These are phyloP conservation scores for Petrosia ficiformis DNA, from an alignment of 37 sponge, comb jelly and placozoan genomes.

Conservation along the genomic window DNA sequence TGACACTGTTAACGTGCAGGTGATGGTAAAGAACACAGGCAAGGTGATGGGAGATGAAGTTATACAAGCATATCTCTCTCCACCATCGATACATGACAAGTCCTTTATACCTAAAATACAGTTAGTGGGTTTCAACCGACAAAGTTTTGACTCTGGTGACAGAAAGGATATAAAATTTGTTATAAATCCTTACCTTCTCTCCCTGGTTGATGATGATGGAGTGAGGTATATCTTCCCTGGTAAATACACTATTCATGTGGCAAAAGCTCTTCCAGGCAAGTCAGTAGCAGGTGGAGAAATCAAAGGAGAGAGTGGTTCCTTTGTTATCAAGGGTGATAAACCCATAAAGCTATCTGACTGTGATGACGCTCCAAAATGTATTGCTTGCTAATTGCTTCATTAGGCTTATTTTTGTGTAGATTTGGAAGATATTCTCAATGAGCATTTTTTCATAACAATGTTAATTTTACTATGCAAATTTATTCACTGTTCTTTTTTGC, in stretches of 20 bases:
- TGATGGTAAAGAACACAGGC: constrained; percentile 45
- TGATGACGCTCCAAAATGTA: constrained; percentile 15
- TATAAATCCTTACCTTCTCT: constrained; percentile 41
- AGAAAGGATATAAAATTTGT: constrained; percentile 2
- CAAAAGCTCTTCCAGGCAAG: background rate
- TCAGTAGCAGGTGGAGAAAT: background rate
- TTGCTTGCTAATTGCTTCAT: constrained; percentile 28
- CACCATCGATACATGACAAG: constrained; percentile 9
- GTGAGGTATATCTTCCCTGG: constrained; percentile 47
- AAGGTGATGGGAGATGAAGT: constrained; percentile 52
- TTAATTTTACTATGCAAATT: background rate
- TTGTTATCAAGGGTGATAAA: constrained; percentile 8
- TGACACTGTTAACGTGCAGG: constrained; percentile 15
- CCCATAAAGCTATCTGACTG: constrained; percentile 8
- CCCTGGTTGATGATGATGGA: constrained; percentile 46
- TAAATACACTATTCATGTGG: constrained; percentile 22
- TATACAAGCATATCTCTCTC: constrained; percentile 48
- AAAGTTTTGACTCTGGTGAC: background rate
- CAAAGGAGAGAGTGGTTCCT: background rate
- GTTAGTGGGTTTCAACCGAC: constrained; percentile 52
- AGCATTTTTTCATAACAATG: background rate
- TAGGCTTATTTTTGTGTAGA: background rate
- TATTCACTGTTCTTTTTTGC: too few relatives aligned
- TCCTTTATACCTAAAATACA: constrained; percentile 26
- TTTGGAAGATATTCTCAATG: background rate